These are phyloP conservation scores for Charaxes varanes DNA, from an alignment of 1,140 invertebrate genomes.

Conservation along the genomic window DNA sequence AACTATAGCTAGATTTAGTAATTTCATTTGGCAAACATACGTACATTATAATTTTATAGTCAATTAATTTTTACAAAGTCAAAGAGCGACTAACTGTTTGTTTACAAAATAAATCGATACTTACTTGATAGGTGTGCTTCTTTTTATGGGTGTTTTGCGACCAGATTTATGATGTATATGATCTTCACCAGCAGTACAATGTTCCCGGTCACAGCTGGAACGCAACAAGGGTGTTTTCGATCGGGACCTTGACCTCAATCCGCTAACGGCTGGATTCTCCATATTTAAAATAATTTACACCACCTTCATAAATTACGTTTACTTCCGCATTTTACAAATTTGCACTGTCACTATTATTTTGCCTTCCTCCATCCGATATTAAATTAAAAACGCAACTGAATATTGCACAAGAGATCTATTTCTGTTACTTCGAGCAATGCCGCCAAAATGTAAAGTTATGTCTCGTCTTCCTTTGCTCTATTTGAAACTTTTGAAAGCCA, in stretches of 20 bases:
- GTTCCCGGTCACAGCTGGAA: slow-evolving; percentile 73
- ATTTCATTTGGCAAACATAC: no score
- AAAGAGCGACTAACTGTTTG: no score
- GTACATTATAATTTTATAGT: no score
- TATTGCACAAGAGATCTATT: slow-evolving; percentile 73
- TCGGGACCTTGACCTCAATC: slow-evolving; percentile 75
- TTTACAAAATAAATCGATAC: slow-evolving; percentile 23
- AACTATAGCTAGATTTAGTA: no score
- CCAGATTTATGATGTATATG: slow-evolving; percentile 68
- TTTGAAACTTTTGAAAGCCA: slow-evolving; percentile 19
- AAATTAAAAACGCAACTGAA: slow-evolving; percentile 41
- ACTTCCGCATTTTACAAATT: slow-evolving; percentile 16
- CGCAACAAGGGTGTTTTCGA: slow-evolving; percentile 77
- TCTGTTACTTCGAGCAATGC: slow-evolving; percentile 60
- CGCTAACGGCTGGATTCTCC: slow-evolving; percentile 57
- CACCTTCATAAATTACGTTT: slow-evolving; percentile 4
- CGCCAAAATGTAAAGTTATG: slow-evolving; percentile 60
- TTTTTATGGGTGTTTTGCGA: slow-evolving; percentile 64
- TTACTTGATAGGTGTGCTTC: slow-evolving; percentile 73
- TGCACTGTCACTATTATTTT: slow-evolving; percentile 29
- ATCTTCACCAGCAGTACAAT: slow-evolving; percentile 65
- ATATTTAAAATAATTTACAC: slow-evolving; percentile 29
- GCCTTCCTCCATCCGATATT: slow-evolving; percentile 29
- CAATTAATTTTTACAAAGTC: no score
- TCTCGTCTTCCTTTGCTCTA: no score